Base-by-base conservation (phyloP, 2,797 vertebrate genomes). In the Alectoris magna region DNA sequence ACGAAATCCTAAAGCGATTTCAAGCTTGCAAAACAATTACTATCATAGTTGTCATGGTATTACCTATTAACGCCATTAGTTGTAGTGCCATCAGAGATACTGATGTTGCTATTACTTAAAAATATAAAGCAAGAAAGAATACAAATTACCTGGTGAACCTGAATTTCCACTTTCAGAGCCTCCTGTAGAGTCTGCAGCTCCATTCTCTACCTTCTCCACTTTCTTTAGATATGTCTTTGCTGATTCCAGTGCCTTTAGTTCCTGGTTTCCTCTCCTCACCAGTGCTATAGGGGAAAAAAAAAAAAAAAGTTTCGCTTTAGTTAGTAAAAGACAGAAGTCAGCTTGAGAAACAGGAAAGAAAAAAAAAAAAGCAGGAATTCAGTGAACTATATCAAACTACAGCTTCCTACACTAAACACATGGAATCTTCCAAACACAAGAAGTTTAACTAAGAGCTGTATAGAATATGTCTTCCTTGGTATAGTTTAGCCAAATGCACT, bases 141-240 rank as follows among this genome's bases (percentile, higher is more conserved):
- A 62, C 15, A 75, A 96, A 91, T 81, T 97, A 99, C 99, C 99
- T 99, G 99, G 98, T 99, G 99, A 98, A 99, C 98, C 98, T 99
- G 99, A 98, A 99, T 99, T 98, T 99, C 99, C 98, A 99, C 99
- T 99, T 99, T 99, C 97, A 99, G 98, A 95, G 99, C 99, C 98
- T 99, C 99, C 98, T 99, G 99, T 97, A 99, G 98, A 97, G 98
- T 99, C 98, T 99, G 99, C 97, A 99, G 97, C 98, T 99, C 99
- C 99, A 99, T 99, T 98, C 99, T 99, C 98, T 98, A 97, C 98
- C 97, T 98, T 98, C 97, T 98, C 98, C 98, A 98, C 98, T 98
- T 98, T 98, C 97, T 98, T 95, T 95, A 97, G 84, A 96, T 94
- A 87, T 94, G 58, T 91, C 92, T 96, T 95, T 93, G 91, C 94